These are phyloP conservation scores for Apocheima hispidaria DNA, from an alignment of 2,888 invertebrate genomes.

Conservation along the genomic window DNA sequence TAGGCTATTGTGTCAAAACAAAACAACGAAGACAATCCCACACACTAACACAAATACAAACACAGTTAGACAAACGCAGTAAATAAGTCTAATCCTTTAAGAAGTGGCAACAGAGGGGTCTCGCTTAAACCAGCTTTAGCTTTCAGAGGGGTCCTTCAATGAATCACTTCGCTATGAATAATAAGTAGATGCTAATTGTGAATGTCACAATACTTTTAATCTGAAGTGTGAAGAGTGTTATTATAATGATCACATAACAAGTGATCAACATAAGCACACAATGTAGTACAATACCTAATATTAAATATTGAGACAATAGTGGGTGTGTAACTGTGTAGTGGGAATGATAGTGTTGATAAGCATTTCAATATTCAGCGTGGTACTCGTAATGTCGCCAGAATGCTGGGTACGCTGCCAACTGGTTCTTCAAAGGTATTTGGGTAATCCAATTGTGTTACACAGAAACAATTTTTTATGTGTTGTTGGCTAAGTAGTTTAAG, in stretches of 20 bases:
- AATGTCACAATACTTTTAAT: constrained; percentile 18
- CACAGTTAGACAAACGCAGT: constrained; percentile 26
- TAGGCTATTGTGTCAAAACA: constrained; percentile 13
- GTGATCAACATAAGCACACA: background rate
- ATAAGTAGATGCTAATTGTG: constrained; percentile 30
- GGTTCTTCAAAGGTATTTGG: too few species aligned
- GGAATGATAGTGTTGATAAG: too few species aligned
- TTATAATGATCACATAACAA: background rate
- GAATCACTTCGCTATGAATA: constrained; percentile 32
- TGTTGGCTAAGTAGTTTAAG: too few species aligned
- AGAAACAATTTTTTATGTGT: too few species aligned
- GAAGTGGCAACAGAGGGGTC: constrained; percentile 37
- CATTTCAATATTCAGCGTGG: too few species aligned
- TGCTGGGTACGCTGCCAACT: too few species aligned
- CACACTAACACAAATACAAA: constrained; percentile 27
- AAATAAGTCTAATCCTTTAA: constrained; percentile 39
- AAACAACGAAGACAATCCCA: constrained; percentile 23
- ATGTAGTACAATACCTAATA: too few species aligned
- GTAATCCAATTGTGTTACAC: too few species aligned
- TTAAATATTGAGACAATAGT: too few species aligned
- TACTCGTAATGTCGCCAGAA: too few species aligned
- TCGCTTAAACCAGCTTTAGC: constrained; percentile 32
- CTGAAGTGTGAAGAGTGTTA: background rate
- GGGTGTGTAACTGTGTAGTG: too few species aligned
- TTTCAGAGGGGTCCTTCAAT: constrained; percentile 29